Evolutionary conservation across 1,140 invertebrate species (phyloP).

Genomic region (Hetaerina americana): DNA sequence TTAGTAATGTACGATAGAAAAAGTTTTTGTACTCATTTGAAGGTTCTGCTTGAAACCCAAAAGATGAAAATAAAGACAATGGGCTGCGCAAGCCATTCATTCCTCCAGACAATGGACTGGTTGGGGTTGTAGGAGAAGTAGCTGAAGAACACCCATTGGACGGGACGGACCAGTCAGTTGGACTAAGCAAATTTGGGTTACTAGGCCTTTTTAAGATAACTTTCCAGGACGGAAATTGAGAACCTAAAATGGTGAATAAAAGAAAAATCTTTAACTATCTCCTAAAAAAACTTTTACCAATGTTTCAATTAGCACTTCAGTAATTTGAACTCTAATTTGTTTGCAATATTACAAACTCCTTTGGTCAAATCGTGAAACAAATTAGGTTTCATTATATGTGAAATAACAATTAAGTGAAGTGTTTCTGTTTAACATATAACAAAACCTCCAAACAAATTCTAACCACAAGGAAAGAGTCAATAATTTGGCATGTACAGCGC

Average conservation of each 20-base stretch:
- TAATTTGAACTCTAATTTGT: too few relatives aligned
- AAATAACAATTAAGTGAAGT: too few relatives aligned
- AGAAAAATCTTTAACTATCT: background rate
- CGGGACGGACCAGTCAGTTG: slow-evolving; percentile 27
- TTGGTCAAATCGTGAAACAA: too few relatives aligned
- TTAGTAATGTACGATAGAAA: background rate
- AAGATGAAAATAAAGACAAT: slow-evolving; percentile 29
- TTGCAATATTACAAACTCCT: too few relatives aligned
- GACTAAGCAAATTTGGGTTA: slow-evolving; percentile 22
- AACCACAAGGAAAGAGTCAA: too few relatives aligned
- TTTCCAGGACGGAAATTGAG: slow-evolving; percentile 22
- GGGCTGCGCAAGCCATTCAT: slow-evolving; percentile 29
- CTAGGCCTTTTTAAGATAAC: slow-evolving; percentile 18
- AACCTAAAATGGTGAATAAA: slow-evolving; percentile 2
- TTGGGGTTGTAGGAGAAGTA: slow-evolving; percentile 7
- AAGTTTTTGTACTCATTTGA: slow-evolving; percentile 2
- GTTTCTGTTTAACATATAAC: too few relatives aligned
- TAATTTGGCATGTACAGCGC: background rate
- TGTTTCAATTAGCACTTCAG: too few relatives aligned
- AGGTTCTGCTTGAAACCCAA: slow-evolving; percentile 1
- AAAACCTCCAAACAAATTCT: too few relatives aligned
- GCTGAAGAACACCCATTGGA: slow-evolving; percentile 2
- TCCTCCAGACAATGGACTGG: slow-evolving; percentile 17
- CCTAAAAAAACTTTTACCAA: too few relatives aligned
- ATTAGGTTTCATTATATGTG: too few relatives aligned